Conservation (phyloP, 2,113 vertebrate genomes). For the Opisthocomus hoazin region DNA sequence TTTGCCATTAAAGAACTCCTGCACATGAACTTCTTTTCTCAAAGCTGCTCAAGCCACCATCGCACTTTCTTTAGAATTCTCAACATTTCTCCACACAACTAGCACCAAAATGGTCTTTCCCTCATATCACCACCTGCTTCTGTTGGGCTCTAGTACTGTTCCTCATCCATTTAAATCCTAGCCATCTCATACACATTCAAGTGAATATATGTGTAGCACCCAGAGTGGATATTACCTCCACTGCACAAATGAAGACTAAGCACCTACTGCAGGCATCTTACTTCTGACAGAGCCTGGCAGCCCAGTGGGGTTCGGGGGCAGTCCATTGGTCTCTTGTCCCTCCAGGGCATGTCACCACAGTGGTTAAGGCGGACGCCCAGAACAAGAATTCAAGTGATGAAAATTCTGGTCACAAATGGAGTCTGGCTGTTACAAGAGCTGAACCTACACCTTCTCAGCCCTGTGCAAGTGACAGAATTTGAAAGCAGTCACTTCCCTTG, state of each 20-base stretch:
- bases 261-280: not conserved
- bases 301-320: not conserved
- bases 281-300: not conserved
- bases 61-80: not conserved
- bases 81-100: not conserved
- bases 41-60: not conserved
- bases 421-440: not conserved
- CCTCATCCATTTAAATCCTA: not conserved
- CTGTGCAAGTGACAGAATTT: not conserved
- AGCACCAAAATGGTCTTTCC: not conserved
- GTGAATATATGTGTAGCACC: not conserved
- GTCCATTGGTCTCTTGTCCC: not conserved
- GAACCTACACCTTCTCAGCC: not conserved
- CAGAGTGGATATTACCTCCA: not conserved
- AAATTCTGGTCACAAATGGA: not conserved
- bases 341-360: accelerated
- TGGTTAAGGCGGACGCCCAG: not conserved
- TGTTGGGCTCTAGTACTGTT: not conserved
- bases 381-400: not conserved
- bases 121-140: not conserved
- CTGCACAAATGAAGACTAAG: not conserved
- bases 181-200: not conserved
- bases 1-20: not conserved
- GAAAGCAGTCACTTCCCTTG: not conserved
- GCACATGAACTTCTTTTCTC: not conserved